Evolutionary conservation across 2,797 vertebrate genomes (phyloP).

Genomic region (Myotis planiceps): DNA sequence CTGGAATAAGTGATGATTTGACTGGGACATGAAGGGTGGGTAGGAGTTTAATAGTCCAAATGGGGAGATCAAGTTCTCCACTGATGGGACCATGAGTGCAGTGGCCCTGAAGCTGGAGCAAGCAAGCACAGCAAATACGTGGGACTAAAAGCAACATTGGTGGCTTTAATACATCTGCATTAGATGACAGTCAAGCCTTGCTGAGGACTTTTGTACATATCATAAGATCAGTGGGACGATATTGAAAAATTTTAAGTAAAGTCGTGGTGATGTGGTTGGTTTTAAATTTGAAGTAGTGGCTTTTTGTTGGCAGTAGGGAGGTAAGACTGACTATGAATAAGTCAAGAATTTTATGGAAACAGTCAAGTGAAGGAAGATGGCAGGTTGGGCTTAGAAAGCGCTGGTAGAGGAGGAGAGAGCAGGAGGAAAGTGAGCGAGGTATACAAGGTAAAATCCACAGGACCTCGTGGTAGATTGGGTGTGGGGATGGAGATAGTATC

Average conservation of each 20-base stretch:
- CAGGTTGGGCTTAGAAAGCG: background rate
- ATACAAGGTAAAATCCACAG: background rate
- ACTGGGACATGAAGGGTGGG: background rate
- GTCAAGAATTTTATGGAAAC: background rate
- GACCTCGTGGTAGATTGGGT: background rate
- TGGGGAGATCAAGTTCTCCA: background rate
- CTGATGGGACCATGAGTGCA: fast-evolving
- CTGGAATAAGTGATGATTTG: background rate
- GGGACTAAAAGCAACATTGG: too few relatives aligned
- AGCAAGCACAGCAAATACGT: fast-evolving
- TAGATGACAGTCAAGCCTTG: background rate
- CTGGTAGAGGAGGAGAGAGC: background rate
- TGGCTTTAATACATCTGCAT: background rate
- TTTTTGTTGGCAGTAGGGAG: background rate
- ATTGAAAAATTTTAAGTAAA: background rate
- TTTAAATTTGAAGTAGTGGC: background rate
- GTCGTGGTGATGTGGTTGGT: background rate
- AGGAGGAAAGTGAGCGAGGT: background rate
- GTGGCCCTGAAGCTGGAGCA: background rate
- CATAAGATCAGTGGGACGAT: background rate
- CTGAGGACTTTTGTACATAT: background rate
- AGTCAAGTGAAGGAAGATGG: background rate
- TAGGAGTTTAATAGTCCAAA: background rate
- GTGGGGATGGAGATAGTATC: background rate
- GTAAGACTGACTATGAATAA: background rate